Conservation (phyloP, 2,888 invertebrate genomes). For the Metacarcinus magister region DNA sequence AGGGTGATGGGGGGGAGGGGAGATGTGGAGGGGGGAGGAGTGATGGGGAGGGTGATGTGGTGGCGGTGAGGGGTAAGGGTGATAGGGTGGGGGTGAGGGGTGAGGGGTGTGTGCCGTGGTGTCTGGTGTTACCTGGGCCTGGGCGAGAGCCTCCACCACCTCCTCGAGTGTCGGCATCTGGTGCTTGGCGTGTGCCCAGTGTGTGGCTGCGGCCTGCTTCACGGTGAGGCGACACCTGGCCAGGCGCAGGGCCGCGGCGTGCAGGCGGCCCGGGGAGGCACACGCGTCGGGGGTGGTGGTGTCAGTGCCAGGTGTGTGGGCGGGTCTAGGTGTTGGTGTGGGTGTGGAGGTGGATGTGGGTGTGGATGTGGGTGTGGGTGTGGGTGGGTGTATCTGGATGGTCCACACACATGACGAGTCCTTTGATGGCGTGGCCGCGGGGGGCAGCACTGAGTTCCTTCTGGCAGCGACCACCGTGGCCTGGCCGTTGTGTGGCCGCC, state of each 20-base stretch:
- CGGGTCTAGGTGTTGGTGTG: neutral
- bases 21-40: neutral
- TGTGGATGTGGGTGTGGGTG: neutral
- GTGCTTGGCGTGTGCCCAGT: neutral
- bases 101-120: too few species aligned
- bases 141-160: neutral
- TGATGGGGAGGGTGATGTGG: too few species aligned
- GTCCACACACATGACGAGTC: neutral
- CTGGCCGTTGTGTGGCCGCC: neutral
- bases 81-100: too few species aligned
- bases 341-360: neutral
- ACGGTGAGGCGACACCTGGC: neutral
- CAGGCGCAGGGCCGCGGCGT: neutral
- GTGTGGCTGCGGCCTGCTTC: slow-evolving; percentile 6
- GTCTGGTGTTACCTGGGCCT: neutral
- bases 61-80: too few species aligned
- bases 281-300: neutral
- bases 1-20: neutral
- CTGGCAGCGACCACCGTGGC: neutral
- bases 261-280: slow-evolving; percentile 6
- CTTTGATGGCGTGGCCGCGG: neutral
- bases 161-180: neutral
- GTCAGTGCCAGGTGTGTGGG: neutral
- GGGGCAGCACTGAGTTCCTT: neutral
- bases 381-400: slow-evolving; percentile 27